phyloP scores from a whole-genome alignment of 2,888 invertebrate genomes.

The Acutogordius australiensis region DNA sequence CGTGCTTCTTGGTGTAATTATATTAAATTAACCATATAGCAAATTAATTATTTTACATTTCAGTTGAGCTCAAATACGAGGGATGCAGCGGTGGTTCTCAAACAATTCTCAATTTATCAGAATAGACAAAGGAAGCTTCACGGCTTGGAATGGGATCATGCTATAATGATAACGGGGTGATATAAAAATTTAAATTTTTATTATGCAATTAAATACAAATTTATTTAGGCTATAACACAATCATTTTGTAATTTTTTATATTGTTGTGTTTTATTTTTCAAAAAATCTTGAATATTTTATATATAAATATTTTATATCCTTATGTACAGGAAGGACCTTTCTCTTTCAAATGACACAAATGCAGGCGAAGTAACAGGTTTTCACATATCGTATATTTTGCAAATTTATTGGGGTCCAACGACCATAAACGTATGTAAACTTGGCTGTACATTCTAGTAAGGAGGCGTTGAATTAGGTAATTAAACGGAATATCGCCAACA shows the following conservation, averaged over 20 bases:
- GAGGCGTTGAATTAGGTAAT: too few relatives aligned
- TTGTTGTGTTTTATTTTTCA: background rate
- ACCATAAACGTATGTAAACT: too few relatives aligned
- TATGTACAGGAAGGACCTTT: background rate
- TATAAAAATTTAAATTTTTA: too few relatives aligned
- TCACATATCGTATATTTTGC: background rate
- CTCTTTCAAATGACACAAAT: background rate
- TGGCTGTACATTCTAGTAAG: too few relatives aligned
- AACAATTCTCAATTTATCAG: background rate
- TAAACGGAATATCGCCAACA: too few relatives aligned
- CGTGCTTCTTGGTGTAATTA: too few relatives aligned
- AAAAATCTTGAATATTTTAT: too few relatives aligned
- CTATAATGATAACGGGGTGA: conserved; percentile 5
- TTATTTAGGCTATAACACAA: background rate
- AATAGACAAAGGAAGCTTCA: background rate
- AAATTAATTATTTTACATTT: too few relatives aligned
- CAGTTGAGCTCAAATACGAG: too few relatives aligned
- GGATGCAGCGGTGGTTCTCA: too few relatives aligned
- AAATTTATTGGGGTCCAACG: too few relatives aligned
- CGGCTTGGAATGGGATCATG: background rate
- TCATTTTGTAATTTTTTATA: background rate
- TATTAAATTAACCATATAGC: too few relatives aligned
- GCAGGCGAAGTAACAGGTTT: background rate
- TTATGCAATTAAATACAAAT: conserved; percentile 1
- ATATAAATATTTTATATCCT: background rate